Percentiles rank a stretch among this genome's conserved stretches.
phyloP scores from a whole-genome alignment of 2,888 invertebrate genomes.

The Seira ritae region DNA sequence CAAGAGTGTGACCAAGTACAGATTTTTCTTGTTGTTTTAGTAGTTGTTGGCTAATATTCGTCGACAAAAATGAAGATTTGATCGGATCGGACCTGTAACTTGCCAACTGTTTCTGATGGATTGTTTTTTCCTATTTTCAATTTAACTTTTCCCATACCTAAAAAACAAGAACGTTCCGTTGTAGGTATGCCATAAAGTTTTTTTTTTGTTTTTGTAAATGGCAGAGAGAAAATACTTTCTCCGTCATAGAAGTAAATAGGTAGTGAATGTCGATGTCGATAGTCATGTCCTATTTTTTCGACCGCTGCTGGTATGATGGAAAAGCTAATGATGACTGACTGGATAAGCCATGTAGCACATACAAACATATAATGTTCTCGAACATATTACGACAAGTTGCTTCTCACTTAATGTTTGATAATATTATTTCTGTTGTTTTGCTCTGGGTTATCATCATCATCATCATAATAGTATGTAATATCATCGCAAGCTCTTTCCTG shows the following conservation, averaged over 20 bases:
- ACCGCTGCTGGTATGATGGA: no score
- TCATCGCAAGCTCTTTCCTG: slow-evolving; percentile 28
- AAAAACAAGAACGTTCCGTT: not conserved
- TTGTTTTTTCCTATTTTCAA: slow-evolving; percentile 37
- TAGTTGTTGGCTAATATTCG: slow-evolving; percentile 56
- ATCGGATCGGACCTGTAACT: slow-evolving; percentile 41
- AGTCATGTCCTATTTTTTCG: no score
- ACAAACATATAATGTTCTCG: not conserved
- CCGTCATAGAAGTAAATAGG: no score
- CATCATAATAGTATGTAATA: not conserved
- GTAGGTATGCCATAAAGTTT: slow-evolving; percentile 3
- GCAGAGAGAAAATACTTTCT: slow-evolving; percentile 7
- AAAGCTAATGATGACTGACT: not conserved
- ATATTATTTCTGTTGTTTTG: slow-evolving; percentile 39
- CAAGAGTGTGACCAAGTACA: slow-evolving; percentile 15
- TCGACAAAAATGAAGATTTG: slow-evolving; percentile 64
- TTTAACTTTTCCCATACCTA: slow-evolving; percentile 4
- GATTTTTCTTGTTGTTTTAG: slow-evolving; percentile 34
- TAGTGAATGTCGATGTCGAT: no score
- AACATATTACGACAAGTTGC: not conserved
- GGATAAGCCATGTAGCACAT: no score
- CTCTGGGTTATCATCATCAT: slow-evolving; percentile 28
- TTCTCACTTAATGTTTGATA: not conserved
- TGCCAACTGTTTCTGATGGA: slow-evolving; percentile 61
- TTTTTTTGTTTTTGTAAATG: slow-evolving; percentile 5